Evolutionary conservation across 2,797 vertebrate genomes (phyloP).

Genomic region (Chelon auratus): DNA sequence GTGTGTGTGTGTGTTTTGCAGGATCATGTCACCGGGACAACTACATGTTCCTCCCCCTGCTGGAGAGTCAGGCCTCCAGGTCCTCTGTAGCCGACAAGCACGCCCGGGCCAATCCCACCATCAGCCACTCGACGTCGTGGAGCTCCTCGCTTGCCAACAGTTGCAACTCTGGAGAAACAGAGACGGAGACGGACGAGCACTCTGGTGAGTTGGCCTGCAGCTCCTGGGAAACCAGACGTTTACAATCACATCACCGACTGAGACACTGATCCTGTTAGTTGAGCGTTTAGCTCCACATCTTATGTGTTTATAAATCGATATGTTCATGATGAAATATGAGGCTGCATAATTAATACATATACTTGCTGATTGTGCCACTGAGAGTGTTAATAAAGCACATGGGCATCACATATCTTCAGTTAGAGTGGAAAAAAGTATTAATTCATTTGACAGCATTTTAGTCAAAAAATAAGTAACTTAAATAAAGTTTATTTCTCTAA

Average conservation of each 20-base stretch:
- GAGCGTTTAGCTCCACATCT: background rate
- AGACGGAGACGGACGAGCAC: constrained; percentile 52
- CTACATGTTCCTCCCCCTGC: constrained; percentile 59
- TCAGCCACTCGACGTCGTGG: constrained; percentile 73
- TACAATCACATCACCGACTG: background rate
- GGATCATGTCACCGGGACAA: constrained; percentile 70
- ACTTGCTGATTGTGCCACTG: constrained; percentile 1
- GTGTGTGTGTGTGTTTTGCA: constrained; percentile 47
- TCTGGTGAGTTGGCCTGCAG: constrained; percentile 63
- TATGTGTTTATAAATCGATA: background rate
- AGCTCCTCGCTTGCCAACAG: constrained; percentile 62
- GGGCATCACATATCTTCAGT: background rate
- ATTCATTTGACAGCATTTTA: background rate
- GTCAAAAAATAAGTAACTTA: background rate
- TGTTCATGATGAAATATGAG: background rate
- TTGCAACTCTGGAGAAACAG: constrained; percentile 52
- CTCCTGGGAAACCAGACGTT: background rate
- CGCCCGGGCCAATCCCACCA: constrained; percentile 38
- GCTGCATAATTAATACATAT: background rate
- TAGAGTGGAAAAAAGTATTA: background rate
- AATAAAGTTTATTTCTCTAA: background rate
- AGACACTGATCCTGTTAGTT: background rate
- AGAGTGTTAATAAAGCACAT: background rate
- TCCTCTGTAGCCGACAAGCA: constrained; percentile 39
- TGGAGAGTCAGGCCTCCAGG: constrained; percentile 54